Evolutionary conservation across 2,113 vertebrate genomes (phyloP).

Genomic region (Lates calcarifer): DNA sequence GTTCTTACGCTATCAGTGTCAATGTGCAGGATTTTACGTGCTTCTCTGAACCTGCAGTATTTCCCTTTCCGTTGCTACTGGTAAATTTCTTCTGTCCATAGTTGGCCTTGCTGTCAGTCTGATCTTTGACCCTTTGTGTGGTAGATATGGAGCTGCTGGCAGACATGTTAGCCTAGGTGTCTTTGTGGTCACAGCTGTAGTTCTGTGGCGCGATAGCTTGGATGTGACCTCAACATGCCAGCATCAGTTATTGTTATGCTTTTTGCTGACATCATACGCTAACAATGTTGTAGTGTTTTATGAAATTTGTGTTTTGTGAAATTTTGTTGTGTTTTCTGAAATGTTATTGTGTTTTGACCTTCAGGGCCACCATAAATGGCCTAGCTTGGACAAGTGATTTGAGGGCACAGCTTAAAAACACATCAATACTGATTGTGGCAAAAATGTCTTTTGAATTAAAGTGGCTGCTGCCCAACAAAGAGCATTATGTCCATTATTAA

Average conservation of each 20-base stretch:
- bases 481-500: slow-evolving; percentile 54
- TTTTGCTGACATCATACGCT: too few relatives aligned
- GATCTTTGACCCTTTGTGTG: slow-evolving; percentile 72
- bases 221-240: too few relatives aligned
- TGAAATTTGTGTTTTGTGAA: too few relatives aligned
- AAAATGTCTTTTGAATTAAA: neutral
- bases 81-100: slow-evolving; percentile 52
- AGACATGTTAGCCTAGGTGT: slow-evolving; percentile 31
- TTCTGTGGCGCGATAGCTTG: slow-evolving; percentile 88
- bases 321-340: too few relatives aligned
- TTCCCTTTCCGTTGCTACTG: slow-evolving; percentile 33
- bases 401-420: slow-evolving; percentile 3
- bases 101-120: slow-evolving; percentile 50
- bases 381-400: neutral
- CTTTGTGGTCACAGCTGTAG: slow-evolving; percentile 80
- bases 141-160: slow-evolving; percentile 29
- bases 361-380: too few relatives aligned
- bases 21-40: slow-evolving; percentile 2
- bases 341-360: too few relatives aligned
- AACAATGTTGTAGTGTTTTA: too few relatives aligned
- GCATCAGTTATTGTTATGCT: too few relatives aligned
- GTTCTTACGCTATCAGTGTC: slow-evolving; percentile 49
- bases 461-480: slow-evolving; percentile 4
- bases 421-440: neutral
- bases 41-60: slow-evolving; percentile 8